phyloP scores from a whole-genome alignment of 2,113 vertebrate species.

The Alectura lathami region DNA sequence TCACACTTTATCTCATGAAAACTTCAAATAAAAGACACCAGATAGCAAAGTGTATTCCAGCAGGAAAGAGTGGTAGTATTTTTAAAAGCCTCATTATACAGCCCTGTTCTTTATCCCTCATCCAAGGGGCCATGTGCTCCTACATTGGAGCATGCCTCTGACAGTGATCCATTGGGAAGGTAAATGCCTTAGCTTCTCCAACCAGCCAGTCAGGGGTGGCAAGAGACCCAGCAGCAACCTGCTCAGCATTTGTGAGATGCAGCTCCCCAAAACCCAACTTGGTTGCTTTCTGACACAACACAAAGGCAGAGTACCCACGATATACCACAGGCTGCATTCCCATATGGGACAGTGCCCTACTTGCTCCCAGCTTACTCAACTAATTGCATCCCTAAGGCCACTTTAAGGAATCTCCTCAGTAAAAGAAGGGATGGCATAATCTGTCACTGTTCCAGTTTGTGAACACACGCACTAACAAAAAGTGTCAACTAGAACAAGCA shows the following conservation, averaged over 20 bases:
- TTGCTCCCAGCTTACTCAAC: not conserved
- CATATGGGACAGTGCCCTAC: not conserved
- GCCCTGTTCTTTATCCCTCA: not conserved
- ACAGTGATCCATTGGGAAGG: not conserved
- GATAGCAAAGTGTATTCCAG: not conserved
- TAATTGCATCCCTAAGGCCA: not conserved
- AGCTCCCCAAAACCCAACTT: not conserved
- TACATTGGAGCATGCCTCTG: not conserved
- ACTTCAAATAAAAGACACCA: not conserved
- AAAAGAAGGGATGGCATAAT: not conserved
- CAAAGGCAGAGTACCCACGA: not conserved
- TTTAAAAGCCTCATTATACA: not conserved
- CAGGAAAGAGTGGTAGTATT: not conserved
- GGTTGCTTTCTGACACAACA: fast-evolving
- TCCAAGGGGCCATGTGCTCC: not conserved
- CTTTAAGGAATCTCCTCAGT: not conserved
- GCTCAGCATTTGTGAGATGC: not conserved
- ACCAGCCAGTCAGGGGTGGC: not conserved
- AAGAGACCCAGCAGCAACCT: fast-evolving
- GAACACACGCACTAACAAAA: not conserved
- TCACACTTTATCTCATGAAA: not conserved
- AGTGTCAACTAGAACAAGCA: not conserved
- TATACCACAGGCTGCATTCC: not conserved
- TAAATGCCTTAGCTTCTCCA: not conserved
- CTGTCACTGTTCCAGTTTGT: not conserved